Evolutionary conservation across 2,113 vertebrate species (phyloP).

Genomic region (Macrotus californicus): DNA sequence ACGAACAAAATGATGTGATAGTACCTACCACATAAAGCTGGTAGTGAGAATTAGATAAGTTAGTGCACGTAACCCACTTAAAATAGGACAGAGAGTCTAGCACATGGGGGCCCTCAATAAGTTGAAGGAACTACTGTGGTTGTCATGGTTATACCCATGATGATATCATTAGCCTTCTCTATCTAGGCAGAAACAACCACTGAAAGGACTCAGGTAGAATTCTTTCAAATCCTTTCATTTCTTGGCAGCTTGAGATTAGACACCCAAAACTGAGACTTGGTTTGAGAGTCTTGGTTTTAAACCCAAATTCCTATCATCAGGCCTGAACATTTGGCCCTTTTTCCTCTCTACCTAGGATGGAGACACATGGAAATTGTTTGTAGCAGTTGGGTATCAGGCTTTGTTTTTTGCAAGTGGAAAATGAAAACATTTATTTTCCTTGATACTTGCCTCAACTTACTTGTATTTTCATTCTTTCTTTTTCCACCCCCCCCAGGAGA

Average conservation of each 20-base stretch:
- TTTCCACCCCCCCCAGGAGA: background rate
- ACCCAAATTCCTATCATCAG: conserved; percentile 46
- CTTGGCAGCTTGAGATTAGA: background rate
- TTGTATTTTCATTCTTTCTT: conserved; percentile 35
- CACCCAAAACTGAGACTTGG: conserved; percentile 20
- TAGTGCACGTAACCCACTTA: background rate
- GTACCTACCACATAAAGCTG: background rate
- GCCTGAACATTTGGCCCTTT: conserved; percentile 27
- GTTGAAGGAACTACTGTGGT: background rate
- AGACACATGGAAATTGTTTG: conserved; percentile 57
- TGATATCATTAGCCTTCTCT: background rate
- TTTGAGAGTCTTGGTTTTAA: conserved; percentile 14
- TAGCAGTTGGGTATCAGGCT: background rate
- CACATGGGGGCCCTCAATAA: background rate
- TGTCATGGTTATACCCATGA: background rate
- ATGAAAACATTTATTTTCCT: conserved; percentile 33
- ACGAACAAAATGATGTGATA: background rate
- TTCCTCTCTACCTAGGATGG: background rate
- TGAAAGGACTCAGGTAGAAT: background rate
- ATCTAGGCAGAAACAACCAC: background rate
- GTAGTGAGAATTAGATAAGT: background rate
- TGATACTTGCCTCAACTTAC: conserved; percentile 15
- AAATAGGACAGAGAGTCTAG: background rate
- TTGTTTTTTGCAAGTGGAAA: conserved; percentile 31
- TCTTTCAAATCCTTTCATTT: background rate